phyloP scores from a whole-genome alignment of 2,113 vertebrate species.

The Gnathonemus echidnorhynchus region DNA sequence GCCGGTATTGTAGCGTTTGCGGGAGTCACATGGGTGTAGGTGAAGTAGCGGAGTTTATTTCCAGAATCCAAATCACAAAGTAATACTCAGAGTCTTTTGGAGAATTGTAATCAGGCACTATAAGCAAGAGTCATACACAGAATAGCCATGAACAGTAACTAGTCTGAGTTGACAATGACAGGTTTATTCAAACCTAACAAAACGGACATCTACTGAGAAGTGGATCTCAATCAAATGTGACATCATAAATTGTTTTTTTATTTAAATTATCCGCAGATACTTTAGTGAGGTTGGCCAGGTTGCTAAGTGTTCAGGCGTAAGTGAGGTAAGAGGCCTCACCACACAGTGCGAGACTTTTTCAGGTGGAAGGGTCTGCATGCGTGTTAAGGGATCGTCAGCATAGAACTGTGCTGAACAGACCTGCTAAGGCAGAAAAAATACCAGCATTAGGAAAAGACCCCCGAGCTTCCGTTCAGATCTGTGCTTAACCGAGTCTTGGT shows the following conservation, averaged over 20 bases:
- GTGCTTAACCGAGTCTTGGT: neutral
- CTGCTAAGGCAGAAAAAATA: neutral
- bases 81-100: neutral
- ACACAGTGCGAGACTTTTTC: neutral
- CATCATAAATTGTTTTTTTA: neutral
- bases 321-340: neutral
- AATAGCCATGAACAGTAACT: neutral
- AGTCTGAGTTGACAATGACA: neutral
- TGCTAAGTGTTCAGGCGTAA: neutral
- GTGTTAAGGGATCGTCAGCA: neutral
- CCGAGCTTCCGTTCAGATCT: neutral
- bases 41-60: neutral
- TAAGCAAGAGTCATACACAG: neutral
- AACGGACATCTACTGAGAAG: neutral
- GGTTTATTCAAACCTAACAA: neutral
- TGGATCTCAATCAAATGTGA: neutral
- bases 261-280: neutral
- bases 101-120: neutral
- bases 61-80: neutral
- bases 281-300: neutral
- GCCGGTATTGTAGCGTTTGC: neutral
- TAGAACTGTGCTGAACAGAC: neutral
- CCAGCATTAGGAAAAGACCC: neutral
- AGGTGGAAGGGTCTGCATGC: neutral
- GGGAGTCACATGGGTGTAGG: neutral